Percentiles rank a stretch among this genome's conserved stretches.
Conservation (phyloP, 2,888 invertebrate genomes). For the Eristalis tenax region DNA sequence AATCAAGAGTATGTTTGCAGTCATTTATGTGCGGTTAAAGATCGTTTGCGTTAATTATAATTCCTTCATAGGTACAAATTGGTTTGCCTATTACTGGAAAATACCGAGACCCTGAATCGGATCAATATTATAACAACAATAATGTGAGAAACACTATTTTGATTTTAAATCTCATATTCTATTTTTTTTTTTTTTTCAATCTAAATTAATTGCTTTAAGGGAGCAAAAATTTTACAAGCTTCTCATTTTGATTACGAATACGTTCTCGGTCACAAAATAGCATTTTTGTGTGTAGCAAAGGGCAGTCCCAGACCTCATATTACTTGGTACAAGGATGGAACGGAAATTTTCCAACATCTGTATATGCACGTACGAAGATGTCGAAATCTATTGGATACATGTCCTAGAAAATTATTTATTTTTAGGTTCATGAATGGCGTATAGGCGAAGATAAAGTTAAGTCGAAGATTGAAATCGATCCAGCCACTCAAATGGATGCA, state of each 20-base stretch:
- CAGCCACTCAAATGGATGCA: slow-evolving; percentile 97
- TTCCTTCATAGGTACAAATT: slow-evolving; percentile 86
- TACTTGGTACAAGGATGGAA: slow-evolving; percentile 97
- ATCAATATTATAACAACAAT: slow-evolving; percentile 94
- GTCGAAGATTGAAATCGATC: slow-evolving; percentile 96
- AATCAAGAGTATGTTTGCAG: slow-evolving; percentile 85
- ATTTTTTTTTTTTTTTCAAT: neutral
- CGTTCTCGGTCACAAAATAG: slow-evolving; percentile 95
- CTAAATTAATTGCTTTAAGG: slow-evolving; percentile 83
- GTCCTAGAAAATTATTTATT: neutral
- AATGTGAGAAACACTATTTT: slow-evolving; percentile 82
- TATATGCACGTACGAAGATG: slow-evolving; percentile 90
- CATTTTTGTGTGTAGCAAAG: slow-evolving; percentile 94
- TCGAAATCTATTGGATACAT: neutral
- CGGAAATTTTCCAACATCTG: slow-evolving; percentile 94
- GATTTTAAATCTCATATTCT: too few species aligned
- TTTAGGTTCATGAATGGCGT: slow-evolving; percentile 93
- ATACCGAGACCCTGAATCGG: slow-evolving; percentile 93
- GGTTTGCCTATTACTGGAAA: slow-evolving; percentile 94
- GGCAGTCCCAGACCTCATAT: slow-evolving; percentile 95
- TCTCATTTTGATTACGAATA: slow-evolving; percentile 97
- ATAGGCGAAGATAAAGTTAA: slow-evolving; percentile 91
- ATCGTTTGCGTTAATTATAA: neutral
- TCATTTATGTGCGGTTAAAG: neutral
- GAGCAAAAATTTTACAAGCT: slow-evolving; percentile 92